phyloP scores from a whole-genome alignment of 2,113 vertebrate species.

The Hylia prasina region DNA sequence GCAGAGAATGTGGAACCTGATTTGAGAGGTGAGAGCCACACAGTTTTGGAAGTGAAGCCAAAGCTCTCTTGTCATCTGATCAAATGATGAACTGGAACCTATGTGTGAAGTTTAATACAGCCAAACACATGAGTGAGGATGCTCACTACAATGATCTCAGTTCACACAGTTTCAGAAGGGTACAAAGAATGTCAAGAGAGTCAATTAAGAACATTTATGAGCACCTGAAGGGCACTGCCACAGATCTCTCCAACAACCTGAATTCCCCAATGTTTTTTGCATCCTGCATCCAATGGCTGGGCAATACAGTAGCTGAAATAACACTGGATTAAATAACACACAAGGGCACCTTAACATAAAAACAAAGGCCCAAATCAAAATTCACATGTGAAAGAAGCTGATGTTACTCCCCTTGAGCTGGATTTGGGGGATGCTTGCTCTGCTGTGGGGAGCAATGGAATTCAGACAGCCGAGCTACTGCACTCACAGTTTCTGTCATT shows the following conservation, averaged over 20 bases:
- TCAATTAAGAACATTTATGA: neutral
- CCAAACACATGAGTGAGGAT: neutral
- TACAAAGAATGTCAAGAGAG: neutral
- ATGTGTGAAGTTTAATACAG: rapidly evolving
- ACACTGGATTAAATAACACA: neutral
- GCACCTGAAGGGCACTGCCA: neutral
- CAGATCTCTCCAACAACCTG: neutral
- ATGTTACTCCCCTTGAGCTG: neutral
- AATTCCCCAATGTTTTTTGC: neutral
- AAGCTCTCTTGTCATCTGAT: neutral
- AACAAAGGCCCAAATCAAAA: neutral
- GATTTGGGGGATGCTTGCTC: neutral
- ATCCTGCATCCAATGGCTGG: neutral
- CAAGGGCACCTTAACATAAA: neutral
- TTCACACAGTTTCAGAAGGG: neutral
- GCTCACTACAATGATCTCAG: neutral
- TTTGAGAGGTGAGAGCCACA: neutral
- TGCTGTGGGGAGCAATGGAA: neutral
- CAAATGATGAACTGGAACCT: neutral
- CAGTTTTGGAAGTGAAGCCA: neutral
- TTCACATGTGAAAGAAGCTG: rapidly evolving
- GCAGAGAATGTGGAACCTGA: neutral
- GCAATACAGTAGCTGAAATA: neutral
- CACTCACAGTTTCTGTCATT: neutral
- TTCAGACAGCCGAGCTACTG: neutral